phyloP scores from a whole-genome alignment of 2,888 invertebrate genomes.

The Melangyna quadrimaculata region DNA sequence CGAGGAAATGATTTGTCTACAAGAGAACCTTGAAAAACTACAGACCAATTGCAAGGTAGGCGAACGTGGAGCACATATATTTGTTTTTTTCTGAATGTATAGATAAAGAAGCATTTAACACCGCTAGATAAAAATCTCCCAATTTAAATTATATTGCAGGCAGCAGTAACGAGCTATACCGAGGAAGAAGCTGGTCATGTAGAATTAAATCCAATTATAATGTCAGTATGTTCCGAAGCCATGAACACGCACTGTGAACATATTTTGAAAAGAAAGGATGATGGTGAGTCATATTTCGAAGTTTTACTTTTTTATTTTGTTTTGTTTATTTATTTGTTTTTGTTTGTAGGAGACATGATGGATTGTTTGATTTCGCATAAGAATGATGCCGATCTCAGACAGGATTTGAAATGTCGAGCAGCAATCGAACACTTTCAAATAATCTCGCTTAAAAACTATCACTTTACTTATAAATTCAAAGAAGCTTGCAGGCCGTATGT shows the following conservation, averaged over 20 bases:
- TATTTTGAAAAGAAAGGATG: conserved; percentile 87
- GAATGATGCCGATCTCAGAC: conserved; percentile 90
- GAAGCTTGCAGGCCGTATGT: conserved; percentile 94
- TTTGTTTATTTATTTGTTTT: background rate
- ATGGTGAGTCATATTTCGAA: conserved; percentile 80
- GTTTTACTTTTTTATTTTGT: background rate
- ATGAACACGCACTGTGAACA: conserved; percentile 89
- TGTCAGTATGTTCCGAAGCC: conserved; percentile 89
- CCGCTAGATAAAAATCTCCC: background rate
- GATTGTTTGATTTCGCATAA: conserved; percentile 96
- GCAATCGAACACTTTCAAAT: conserved; percentile 99
- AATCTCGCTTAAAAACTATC: conserved; percentile 94
- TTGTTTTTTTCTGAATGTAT: background rate
- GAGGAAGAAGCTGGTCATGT: conserved; percentile 94
- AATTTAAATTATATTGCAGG: conserved; percentile 42
- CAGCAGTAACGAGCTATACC: conserved; percentile 90
- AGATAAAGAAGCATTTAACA: background rate
- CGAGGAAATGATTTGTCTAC: conserved; percentile 95
- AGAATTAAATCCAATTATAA: conserved; percentile 93
- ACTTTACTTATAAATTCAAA: conserved; percentile 96
- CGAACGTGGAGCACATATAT: background rate
- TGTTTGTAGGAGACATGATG: conserved; percentile 87
- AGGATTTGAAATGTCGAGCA: conserved; percentile 91
- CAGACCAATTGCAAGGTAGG: conserved; percentile 86
- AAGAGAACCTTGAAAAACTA: conserved; percentile 89